These are phyloP conservation scores for Zophobas morio DNA, from an alignment of 1,140 invertebrate genomes.

Conservation along the genomic window DNA sequence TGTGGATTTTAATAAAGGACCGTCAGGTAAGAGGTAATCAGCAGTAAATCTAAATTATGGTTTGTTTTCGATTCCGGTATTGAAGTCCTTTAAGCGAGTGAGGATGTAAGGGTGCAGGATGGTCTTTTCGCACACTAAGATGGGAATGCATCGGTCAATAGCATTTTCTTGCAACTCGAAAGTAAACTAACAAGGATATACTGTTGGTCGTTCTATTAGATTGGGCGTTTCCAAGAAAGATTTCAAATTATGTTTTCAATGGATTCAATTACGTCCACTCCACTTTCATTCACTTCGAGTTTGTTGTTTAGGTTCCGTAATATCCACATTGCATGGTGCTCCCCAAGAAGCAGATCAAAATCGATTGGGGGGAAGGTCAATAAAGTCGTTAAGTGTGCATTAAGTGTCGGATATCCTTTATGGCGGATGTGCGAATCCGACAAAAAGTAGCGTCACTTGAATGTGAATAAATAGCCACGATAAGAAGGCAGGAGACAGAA, in stretches of 20 bases:
- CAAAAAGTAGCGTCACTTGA: conserved; percentile 22
- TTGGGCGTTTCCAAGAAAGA: conserved; percentile 40
- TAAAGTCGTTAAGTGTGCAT: conserved; percentile 45
- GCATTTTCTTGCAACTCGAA: conserved; percentile 26
- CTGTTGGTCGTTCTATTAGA: conserved; percentile 41
- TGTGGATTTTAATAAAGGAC: no score
- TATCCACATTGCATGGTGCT: conserved; percentile 33
- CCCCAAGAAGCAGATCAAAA: background rate
- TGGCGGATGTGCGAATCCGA: conserved; percentile 29
- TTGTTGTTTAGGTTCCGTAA: conserved; percentile 42
- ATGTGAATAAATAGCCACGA: conserved; percentile 38
- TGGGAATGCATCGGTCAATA: conserved; percentile 34
- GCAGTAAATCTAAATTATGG: no score
- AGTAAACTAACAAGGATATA: conserved; percentile 34
- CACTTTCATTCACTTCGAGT: conserved; percentile 42
- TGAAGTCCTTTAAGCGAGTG: background rate
- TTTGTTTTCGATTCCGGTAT: no score
- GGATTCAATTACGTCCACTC: conserved; percentile 48
- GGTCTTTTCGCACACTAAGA: conserved; percentile 1
- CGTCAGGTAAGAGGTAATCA: no score
- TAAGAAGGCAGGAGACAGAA: conserved; percentile 43
- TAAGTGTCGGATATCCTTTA: conserved; percentile 45
- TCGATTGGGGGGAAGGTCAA: conserved; percentile 24
- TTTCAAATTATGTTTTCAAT: conserved; percentile 48
- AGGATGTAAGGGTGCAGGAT: background rate